Base-by-base conservation (phyloP, 1,140 invertebrate genomes). In the Formica selysi region DNA sequence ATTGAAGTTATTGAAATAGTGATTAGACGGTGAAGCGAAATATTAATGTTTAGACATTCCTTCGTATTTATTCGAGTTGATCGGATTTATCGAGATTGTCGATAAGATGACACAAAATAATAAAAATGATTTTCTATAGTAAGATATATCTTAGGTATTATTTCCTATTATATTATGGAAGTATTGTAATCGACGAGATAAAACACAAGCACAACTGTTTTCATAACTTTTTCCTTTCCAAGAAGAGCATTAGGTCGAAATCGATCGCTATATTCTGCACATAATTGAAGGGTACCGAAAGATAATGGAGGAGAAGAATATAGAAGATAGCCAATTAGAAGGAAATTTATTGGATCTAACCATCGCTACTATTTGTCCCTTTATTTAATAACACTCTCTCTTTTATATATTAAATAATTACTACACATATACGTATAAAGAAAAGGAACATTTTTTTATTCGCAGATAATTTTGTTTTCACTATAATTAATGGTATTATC, bases 331-430 rank as follows among this genome's bases (percentile, higher is more conserved):
- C 61, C 76, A 78, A 78, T 78, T 78, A 78, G 19, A 48, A 78
- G 57, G 36, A 65, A 78, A 78, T 78, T 78, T 64, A 78, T 78
- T 65, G 36, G 11, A 65, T 16, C 61, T 65, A 78, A 78, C 32
- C 44, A 78, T 78, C 59, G 36, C 19, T 65, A 29, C 44, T 65
- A 22, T 61, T 38, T 65, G 48, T 0, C 48, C 16, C 16, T 51
- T 48, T 65, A 44, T 32, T 48, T 65, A 65, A 78, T 78, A 48
- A 78, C 22, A 51, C n/a, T 32, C 32, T 32, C 32, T 4, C 32
- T 48, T 65, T 22, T 32, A 65, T 51, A 19, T 19, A 51, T 48
- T 64, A 7, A 6, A 65, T 65, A 32, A 65, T 57, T 41, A 38
- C 13, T n/a, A 16, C 3, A 11, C 26, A 8, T 32, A 7, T 32